These are phyloP conservation scores for Dreissena polymorpha DNA, from an alignment of 1,140 invertebrate genomes.

Conservation along the genomic window DNA sequence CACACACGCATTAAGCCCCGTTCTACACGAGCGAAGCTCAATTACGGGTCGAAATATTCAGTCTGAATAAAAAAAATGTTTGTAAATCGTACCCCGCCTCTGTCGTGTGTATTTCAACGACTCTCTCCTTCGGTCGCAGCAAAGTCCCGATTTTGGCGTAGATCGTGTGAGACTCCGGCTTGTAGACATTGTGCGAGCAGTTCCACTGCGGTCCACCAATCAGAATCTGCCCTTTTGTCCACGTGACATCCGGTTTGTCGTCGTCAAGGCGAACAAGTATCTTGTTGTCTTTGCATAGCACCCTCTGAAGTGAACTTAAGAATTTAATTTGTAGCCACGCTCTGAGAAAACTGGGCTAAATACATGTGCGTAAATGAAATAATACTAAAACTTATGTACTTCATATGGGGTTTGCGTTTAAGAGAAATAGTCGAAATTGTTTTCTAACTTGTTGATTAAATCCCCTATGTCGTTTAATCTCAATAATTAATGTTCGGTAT, in stretches of 20 bases:
- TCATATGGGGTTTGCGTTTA: no score
- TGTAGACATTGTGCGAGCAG: constrained; percentile 13
- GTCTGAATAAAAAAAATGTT: background rate
- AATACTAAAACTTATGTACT: no score
- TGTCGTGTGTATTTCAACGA: constrained; percentile 15
- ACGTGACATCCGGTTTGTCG: constrained; percentile 11
- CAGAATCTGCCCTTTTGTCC: constrained; percentile 18
- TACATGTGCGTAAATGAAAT: no score
- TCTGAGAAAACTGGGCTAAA: no score
- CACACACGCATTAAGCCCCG: no score
- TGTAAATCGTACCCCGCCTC: constrained; percentile 10
- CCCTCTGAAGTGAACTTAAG: background rate
- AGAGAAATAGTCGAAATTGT: no score
- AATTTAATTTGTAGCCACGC: no score
- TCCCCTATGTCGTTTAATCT: no score
- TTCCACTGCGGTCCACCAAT: constrained; percentile 30
- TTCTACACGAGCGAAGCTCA: no score
- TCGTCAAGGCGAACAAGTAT: constrained; percentile 19
- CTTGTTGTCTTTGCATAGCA: constrained; percentile 24
- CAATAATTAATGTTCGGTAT: no score
- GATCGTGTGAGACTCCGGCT: constrained; percentile 1
- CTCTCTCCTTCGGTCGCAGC: constrained; percentile 8
- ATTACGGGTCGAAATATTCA: no score
- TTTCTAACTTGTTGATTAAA: no score
- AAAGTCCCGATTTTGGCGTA: constrained; percentile 28